Evolutionary conservation across 2,113 vertebrate genomes (phyloP), one percentile per base, ranked within the genome.

Genomic region (Nibea coibor): DNA sequence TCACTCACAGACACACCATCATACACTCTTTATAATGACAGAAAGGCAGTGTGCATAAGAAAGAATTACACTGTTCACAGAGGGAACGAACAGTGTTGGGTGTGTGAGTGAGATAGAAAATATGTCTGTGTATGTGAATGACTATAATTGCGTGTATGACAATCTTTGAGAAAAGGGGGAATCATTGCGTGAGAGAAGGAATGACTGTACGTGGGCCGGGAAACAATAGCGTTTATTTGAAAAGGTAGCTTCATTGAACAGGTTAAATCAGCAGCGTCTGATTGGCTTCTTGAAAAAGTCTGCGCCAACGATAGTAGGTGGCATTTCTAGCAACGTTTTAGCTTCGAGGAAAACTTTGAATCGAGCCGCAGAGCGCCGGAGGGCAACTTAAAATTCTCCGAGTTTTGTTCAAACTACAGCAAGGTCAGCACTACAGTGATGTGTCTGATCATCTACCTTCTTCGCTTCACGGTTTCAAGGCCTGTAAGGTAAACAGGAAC

Each of bases 271-370:
- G 72, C 53, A 35, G n/a, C 66, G 77, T 57, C 65, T 66, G 57
- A 81, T 69, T 69, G 70, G 45, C 28, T 39, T 68, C 58, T 35
- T 47, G 11, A 43, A 61, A 70, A 59, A 66, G 10, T 26, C 35
- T 39, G 48, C 16, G 39, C 22, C 10, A 62, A 16, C 56, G 20
- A 35, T 20, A 53, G 20, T n/a, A 53, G 16, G 4, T 31, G 17
- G 14, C 42, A 42, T 70, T 69, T 54, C 31, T 8, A 22, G 50
- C 57, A 35, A 45, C 50, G 28, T 35, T 74, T 24, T 26, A 2
- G 26, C 51, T 75, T 77, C 28, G 58, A 43, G 17, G 51, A 66
- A 31, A 68, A 80, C 79, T 39, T 63, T 51, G 73, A 78, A 81
- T 71, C 5, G 24, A 57, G 73, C 50, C 4, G 2, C 16, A 54